Evolutionary conservation across 2,888 invertebrate genomes (phyloP).

Genomic region (Ryuthela nishihirai): DNA sequence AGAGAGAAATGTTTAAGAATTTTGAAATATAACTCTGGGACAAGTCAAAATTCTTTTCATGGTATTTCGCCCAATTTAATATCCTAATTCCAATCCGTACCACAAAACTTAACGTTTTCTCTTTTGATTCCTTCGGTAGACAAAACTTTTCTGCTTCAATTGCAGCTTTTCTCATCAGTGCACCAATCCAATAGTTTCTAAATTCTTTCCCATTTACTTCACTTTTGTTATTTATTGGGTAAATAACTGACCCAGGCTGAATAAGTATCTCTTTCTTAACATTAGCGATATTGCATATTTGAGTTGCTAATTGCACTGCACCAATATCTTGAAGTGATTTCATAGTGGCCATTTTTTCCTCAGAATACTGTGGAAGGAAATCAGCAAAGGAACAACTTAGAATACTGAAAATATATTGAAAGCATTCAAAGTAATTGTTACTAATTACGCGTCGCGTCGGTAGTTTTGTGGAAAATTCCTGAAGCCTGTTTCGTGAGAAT

Average conservation of each 20-base stretch:
- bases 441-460: no score
- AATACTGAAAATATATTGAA: no score
- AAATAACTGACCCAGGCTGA: constrained; percentile 2
- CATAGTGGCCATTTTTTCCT: no score
- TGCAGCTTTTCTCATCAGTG: constrained; percentile 9
- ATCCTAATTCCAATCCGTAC: constrained; percentile 9
- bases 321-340: no score
- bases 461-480: no score
- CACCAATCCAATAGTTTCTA: constrained; percentile 14
- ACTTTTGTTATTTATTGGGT: constrained; percentile 1
- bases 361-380: no score
- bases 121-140: not conserved
- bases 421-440: no score
- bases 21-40: constrained; percentile 2
- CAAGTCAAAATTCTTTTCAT: constrained; percentile 7
- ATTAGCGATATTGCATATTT: no score
- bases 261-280: constrained; percentile 8
- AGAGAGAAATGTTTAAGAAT: constrained; percentile 9
- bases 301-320: no score
- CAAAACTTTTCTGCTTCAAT: constrained; percentile 2
- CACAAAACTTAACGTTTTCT: constrained; percentile 7
- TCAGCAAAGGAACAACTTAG: no score
- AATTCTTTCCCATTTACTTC: constrained; percentile 1
- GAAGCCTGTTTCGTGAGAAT: no score
- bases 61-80: constrained; percentile 14